These are phyloP conservation scores for Bambusicola thoracicus DNA, from an alignment of 2,113 vertebrate species.

Conservation along the genomic window DNA sequence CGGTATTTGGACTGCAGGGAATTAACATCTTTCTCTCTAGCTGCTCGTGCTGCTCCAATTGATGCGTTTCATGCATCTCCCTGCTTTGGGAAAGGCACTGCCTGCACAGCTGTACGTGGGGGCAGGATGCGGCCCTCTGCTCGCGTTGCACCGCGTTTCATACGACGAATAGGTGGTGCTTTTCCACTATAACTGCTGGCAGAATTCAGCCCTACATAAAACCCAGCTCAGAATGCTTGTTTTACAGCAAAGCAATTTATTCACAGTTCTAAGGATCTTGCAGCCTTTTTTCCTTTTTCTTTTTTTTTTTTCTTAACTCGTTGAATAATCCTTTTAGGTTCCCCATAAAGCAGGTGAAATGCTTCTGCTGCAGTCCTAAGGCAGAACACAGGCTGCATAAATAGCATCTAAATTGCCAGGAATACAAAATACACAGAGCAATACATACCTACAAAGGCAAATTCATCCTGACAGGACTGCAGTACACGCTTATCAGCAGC, in stretches of 20 bases:
- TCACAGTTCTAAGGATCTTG: constrained; percentile 59
- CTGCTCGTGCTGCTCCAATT: neutral
- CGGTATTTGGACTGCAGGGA: neutral
- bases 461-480: constrained; percentile 71
- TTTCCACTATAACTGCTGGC: constrained; percentile 1
- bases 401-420: constrained; percentile 68
- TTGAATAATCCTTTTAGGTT: constrained; percentile 75
- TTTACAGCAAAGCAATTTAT: constrained; percentile 72
- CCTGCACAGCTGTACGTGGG: neutral
- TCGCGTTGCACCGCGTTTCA: neutral
- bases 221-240: constrained; percentile 60
- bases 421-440: constrained; percentile 72
- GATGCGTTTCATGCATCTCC: neutral
- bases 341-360: constrained; percentile 71
- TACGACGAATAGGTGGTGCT: neutral
- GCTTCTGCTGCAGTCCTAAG: constrained; percentile 73
- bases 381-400: constrained; percentile 71
- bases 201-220: constrained; percentile 35
- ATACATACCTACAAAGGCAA: constrained; percentile 73
- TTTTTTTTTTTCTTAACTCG: constrained; percentile 62
- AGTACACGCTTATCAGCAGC: constrained; percentile 67
- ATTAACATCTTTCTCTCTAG: neutral
- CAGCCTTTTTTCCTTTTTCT: constrained; percentile 64
- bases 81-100: neutral
- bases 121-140: constrained; percentile 48